These are phyloP conservation scores for Aeoliscus strigatus DNA, from an alignment of 2,797 vertebrate species.

Conservation along the genomic window DNA sequence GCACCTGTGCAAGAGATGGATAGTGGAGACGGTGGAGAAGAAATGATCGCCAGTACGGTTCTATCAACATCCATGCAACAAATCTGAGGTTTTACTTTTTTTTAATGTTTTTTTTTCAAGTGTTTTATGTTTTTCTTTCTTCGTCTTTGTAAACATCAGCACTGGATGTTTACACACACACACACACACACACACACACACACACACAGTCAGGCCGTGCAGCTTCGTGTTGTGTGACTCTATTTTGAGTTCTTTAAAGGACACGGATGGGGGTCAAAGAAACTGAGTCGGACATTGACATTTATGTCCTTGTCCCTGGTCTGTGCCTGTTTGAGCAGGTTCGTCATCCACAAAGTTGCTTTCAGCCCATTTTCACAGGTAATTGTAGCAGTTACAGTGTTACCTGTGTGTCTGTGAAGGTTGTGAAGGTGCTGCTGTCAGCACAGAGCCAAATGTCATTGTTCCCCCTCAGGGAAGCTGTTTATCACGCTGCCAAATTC, in stretches of 20 bases:
- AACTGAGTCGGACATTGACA: constrained; percentile 66
- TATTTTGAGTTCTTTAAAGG: constrained; percentile 65
- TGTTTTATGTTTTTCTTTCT: too few relatives aligned
- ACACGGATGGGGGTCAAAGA: constrained; percentile 52
- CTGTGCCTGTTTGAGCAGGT: neutral
- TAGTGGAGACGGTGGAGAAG: too few relatives aligned
- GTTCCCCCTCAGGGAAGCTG: too few relatives aligned
- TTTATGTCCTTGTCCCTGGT: constrained; percentile 40
- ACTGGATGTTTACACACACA: constrained; percentile 10
- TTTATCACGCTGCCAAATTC: too few relatives aligned
- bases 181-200: constrained; percentile 4
- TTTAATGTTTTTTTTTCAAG: neutral
- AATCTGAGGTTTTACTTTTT: neutral
- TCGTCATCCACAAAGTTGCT: too few relatives aligned
- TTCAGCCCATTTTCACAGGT: neutral
- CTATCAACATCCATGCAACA: too few relatives aligned
- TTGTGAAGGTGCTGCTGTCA: too few relatives aligned
- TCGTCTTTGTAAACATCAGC: constrained; percentile 8
- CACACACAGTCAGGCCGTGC: constrained; percentile 10
- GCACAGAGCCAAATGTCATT: too few relatives aligned
- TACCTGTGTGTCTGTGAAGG: too few relatives aligned
- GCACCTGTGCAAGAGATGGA: too few relatives aligned
- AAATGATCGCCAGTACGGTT: too few relatives aligned
- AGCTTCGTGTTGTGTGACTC: constrained; percentile 52
- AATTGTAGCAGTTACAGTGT: neutral